Conservation (phyloP, 2,888 invertebrate species). For the Aleiodes alternator region DNA sequence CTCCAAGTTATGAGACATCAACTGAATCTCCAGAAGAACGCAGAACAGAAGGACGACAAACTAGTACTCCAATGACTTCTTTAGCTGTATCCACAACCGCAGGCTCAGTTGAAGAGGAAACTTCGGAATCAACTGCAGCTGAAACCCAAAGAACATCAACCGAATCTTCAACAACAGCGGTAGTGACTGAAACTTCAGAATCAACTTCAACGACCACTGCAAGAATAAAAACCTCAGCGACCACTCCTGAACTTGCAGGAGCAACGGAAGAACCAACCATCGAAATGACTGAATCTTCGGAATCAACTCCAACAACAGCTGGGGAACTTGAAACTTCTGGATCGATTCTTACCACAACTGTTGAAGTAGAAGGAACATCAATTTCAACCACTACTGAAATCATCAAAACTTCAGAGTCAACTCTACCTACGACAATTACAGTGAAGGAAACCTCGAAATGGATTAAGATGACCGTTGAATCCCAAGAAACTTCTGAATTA, state of each 20-base stretch:
- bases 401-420: not conserved
- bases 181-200: no score
- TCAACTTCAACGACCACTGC: no score
- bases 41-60: no score
- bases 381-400: not conserved
- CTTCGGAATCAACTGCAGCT: not conserved
- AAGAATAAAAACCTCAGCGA: not conserved
- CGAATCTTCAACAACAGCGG: no score
- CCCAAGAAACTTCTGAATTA: not conserved
- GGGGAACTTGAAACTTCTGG: not conserved
- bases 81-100: no score
- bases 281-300: no score
- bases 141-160: no score
- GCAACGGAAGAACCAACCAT: slow-evolving; percentile 1
- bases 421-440: not conserved
- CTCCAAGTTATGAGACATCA: no score
- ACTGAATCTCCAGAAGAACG: no score
- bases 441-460: not conserved
- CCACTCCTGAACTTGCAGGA: slow-evolving; percentile 32
- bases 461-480: not conserved
- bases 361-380: not conserved
- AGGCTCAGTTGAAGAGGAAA: not conserved
- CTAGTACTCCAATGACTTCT: not conserved
- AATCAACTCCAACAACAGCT: not conserved
- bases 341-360: not conserved